These are phyloP conservation scores for Zaprionus lachaisei DNA, from an alignment of 1,140 invertebrate species.

Conservation along the genomic window DNA sequence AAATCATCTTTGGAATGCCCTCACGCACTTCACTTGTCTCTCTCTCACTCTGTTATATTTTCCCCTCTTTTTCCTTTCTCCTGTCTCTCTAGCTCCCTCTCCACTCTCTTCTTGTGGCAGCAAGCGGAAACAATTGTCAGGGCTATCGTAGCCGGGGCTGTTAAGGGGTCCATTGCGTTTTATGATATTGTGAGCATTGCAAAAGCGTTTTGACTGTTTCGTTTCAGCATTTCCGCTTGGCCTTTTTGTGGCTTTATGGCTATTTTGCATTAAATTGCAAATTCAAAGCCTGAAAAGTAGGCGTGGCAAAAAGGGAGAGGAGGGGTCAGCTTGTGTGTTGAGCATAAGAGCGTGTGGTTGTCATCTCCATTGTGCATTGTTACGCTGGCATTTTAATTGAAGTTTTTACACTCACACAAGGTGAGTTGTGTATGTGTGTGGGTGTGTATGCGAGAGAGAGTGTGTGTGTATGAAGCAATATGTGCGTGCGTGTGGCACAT, in stretches of 20 bases:
- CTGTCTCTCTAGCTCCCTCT: no score
- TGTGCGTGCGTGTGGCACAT: constrained; percentile 39
- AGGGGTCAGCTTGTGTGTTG: background rate
- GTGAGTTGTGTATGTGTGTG: constrained; percentile 8
- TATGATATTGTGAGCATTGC: constrained; percentile 54
- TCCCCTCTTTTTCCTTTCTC: background rate
- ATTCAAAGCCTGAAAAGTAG: constrained; percentile 36
- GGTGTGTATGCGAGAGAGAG: background rate
- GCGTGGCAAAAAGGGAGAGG: background rate
- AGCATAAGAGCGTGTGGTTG: background rate
- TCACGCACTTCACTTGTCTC: constrained; percentile 2
- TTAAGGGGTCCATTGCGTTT: constrained; percentile 69
- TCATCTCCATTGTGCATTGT: constrained; percentile 57
- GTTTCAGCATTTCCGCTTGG: constrained; percentile 36
- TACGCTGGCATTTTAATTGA: constrained; percentile 67
- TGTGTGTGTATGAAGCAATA: background rate
- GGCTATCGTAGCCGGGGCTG: constrained; percentile 44
- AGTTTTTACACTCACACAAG: constrained; percentile 47
- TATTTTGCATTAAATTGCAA: constrained; percentile 70
- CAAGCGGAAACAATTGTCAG: constrained; percentile 59
- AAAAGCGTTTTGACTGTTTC: constrained; percentile 47
- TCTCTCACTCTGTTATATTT: no score
- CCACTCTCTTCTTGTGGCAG: background rate
- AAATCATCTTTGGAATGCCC: constrained; percentile 15
- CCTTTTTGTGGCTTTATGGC: constrained; percentile 63